phyloP scores from a whole-genome alignment of 2,113 vertebrate genomes.

The Rhinolophus ferrumequinum region DNA sequence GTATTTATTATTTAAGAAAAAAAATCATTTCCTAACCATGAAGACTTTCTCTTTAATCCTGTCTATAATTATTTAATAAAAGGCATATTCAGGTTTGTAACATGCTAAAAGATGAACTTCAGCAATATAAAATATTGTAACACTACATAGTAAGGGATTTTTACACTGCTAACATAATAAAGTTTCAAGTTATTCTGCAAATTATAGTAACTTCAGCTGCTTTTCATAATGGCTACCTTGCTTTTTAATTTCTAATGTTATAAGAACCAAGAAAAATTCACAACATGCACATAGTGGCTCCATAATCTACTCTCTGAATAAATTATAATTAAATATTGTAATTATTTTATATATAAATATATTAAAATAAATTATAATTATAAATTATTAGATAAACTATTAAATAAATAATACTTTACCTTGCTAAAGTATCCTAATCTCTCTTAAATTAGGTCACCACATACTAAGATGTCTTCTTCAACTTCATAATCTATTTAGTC shows the following conservation, averaged over 20 bases:
- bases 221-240: not conserved
- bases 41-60: constrained; percentile 15
- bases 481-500: not conserved
- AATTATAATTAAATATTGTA: not conserved
- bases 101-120: not conserved
- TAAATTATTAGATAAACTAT: not conserved
- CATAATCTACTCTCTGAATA: constrained; percentile 20
- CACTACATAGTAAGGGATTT: not conserved
- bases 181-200: not conserved
- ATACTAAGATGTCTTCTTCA: not conserved
- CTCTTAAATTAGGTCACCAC: not conserved
- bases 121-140: not conserved
- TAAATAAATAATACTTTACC: constrained; percentile 15
- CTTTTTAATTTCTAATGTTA: constrained; percentile 23
- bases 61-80: constrained; percentile 39
- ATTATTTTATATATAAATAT: not conserved
- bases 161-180: constrained; percentile 35
- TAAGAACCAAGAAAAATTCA: constrained; percentile 39
- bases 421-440: not conserved
- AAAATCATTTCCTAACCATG: constrained; percentile 23
- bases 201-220: not conserved
- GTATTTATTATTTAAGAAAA: not conserved
- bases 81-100: not conserved
- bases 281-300: not conserved
- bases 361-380: not conserved